Evolutionary conservation across 2,888 invertebrate species (phyloP).

Genomic region (Gastrophysa polygoni): DNA sequence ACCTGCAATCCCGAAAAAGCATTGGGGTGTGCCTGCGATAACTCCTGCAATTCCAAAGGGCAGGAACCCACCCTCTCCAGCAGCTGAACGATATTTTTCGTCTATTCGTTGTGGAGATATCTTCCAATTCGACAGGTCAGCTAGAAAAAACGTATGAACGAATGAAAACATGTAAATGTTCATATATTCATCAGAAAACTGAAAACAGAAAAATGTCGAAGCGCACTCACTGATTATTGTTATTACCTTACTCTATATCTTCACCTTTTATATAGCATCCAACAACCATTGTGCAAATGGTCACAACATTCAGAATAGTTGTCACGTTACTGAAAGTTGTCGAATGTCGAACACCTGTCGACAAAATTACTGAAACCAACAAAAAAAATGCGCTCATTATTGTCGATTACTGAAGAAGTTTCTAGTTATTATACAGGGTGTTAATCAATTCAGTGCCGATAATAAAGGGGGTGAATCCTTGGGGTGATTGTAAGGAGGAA

Average conservation of each 20-base stretch:
- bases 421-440: too few species aligned
- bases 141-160: conserved; percentile 63
- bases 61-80: conserved; percentile 78
- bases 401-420: too few species aligned
- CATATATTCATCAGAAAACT: too few species aligned
- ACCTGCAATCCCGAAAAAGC: conserved; percentile 93
- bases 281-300: conserved; percentile 19
- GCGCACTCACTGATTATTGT: background rate
- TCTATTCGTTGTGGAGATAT: conserved; percentile 67
- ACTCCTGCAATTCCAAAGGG: conserved; percentile 84
- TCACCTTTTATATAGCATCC: conserved; percentile 24
- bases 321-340: conserved; percentile 78
- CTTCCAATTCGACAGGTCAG: conserved; percentile 79
- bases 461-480: too few species aligned
- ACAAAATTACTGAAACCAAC: conserved; percentile 63
- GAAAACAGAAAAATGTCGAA: too few species aligned
- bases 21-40: conserved; percentile 79
- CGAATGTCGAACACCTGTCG: conserved; percentile 81
- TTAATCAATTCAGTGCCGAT: too few species aligned
- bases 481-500: too few species aligned
- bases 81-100: conserved; percentile 37
- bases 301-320: conserved; percentile 55
- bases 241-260: background rate
- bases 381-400: too few species aligned
- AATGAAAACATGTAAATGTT: too few species aligned